Evolutionary conservation across 64 coral and sea anemone species (phyloP), one percentile per base, ranked within the genome.

Genomic region (Acropora tenuis): DNA sequence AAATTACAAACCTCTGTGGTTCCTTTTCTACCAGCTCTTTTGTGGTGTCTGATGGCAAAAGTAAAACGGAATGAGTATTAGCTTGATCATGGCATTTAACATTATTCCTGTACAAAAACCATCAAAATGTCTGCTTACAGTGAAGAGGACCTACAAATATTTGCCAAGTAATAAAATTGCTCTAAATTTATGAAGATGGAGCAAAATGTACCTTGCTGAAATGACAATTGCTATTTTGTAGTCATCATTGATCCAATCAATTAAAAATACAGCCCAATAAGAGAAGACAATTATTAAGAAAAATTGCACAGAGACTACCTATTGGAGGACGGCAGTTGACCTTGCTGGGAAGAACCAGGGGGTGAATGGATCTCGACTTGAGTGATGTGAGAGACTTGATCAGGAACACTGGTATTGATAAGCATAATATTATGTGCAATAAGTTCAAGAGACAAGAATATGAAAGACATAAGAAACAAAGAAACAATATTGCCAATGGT

Each of bases 331-430:
- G 15, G 50, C 53, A 73, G 72, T 77, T 93, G 86, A 73, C 75
- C 86, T 76, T 58, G 48, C 2, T 61, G 75, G 30, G 30, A 67
- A 74, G 78, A 78, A 69, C 45, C 40, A 18, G 91, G 76, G 49
- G 81, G 82, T 43, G 71, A 48, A 68, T 93, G 91, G 43, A 93
- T 66, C 43, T 93, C 78, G 16, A 76, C 83, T 53, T 76, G 73
- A 48, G 80, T 92, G 41, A 86, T 93, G 18, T 79, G 83, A 69
- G 80, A 61, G 80, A 73, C 74, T 71, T 63, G 60, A 63, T 80
- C 91, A 58, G 83, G 82, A 93, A 80, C 91, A 69, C 91, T 93
- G 60, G 42, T 42, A 81, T 81, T 53, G 30, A 20, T 40, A n/a
- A 80, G 52, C 50, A 60, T 16, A n/a, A 81, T 59, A 11, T 60